Percentiles rank a stretch among this genome's conserved stretches.
phyloP scores from a whole-genome alignment of 2,113 vertebrate species.

The Podilymbus podiceps region DNA sequence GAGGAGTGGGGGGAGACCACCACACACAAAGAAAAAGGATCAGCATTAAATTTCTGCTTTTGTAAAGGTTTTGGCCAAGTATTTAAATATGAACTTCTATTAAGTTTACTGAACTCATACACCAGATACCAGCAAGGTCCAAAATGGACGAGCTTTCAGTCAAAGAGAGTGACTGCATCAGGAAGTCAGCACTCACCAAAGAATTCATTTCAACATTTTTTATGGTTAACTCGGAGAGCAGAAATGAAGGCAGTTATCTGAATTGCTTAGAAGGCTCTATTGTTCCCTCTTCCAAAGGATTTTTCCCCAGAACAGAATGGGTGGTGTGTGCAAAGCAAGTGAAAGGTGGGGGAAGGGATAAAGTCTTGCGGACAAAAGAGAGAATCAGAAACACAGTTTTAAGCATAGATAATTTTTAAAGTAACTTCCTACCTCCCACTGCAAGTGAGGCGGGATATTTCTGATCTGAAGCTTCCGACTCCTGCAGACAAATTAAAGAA shows the following conservation, averaged over 20 bases:
- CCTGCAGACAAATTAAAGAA: slow-evolving; percentile 73
- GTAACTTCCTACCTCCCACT: slow-evolving; percentile 89
- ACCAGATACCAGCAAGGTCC: neutral
- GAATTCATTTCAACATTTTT: slow-evolving; percentile 60
- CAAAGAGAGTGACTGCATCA: slow-evolving; percentile 15
- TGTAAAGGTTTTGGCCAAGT: neutral
- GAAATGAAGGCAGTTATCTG: slow-evolving; percentile 61
- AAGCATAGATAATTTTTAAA: slow-evolving; percentile 20
- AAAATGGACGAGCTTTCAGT: neutral
- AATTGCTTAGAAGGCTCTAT: slow-evolving; percentile 66
- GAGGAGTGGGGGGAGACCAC: neutral
- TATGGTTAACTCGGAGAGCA: slow-evolving; percentile 54
- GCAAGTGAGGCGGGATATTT: slow-evolving; percentile 94
- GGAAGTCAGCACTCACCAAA: slow-evolving; percentile 49
- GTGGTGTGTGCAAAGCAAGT: slow-evolving; percentile 35
- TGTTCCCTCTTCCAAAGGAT: slow-evolving; percentile 62
- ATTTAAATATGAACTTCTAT: neutral
- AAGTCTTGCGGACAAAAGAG: slow-evolving; percentile 6
- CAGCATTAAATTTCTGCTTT: neutral
- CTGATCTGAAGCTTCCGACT: slow-evolving; percentile 94
- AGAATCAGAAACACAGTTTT: slow-evolving; percentile 45
- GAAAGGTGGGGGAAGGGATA: slow-evolving; percentile 54
- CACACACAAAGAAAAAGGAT: neutral
- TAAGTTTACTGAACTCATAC: neutral
- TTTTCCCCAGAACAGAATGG: slow-evolving; percentile 56